Base-by-base conservation (phyloP, 2,888 invertebrate species). In the Thymelicus lineola region DNA sequence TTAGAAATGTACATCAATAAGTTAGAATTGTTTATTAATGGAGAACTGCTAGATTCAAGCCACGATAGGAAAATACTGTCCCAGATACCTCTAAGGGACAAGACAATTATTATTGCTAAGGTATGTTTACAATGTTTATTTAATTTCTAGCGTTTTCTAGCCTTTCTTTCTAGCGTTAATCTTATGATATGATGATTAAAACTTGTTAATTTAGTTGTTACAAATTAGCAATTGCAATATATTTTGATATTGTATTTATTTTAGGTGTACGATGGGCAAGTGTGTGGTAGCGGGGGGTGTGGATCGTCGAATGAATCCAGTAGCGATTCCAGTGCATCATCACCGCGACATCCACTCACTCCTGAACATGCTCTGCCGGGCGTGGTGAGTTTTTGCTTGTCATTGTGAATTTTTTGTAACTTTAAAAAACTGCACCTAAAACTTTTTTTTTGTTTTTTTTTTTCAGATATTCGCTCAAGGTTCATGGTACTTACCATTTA, bases 251-350 rank as follows among this genome's bases (percentile, higher is more conserved):
- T 36, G 35, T 12, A 58, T 7, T 64, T n/a, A 36, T 64, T 64
- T 38, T 72, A 92, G 92, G 92, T 92, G 45, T 93, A 90, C 73
- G 93, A 93, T 73, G 91, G 92, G 1, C 92, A 91, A 80, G 90
- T 93, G 46, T 92, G 92, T 75, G 91, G 92, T 2, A 92, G 93
- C 74, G 92, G 92, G 14, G 92, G 92, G 1, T 92, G 93, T 73
- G 93, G 93, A 59, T 94, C 94, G 12, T 94, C 94, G 6, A 94
- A 93, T 67, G 99, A 99, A 84, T 98, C 98, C 69, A 98, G 98
- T 82, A 98, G 98, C 70, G 99, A 99, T 86, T 98, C 98, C 77
- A 98, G 98, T 70, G 97, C 98, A 3, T 97, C 98, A 3, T 98
- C 98, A 0, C 98, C 98, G 1, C 98, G 98, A 75, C 95, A 97